Evolutionary conservation across 2,113 vertebrate species (phyloP).

Genomic region (Paedocypris sp.): DNA sequence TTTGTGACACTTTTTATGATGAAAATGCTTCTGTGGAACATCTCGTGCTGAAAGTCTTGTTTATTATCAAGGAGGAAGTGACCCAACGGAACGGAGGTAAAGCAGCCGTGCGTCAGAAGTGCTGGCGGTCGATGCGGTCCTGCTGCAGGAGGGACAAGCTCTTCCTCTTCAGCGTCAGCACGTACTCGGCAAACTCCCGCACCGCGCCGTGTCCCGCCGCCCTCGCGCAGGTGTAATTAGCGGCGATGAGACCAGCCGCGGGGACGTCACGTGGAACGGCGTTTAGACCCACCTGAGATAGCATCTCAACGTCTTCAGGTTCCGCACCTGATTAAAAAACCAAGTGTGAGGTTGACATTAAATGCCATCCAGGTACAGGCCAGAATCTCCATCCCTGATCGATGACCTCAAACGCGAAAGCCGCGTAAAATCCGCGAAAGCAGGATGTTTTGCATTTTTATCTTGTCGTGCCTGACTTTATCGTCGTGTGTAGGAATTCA

Average conservation of each 20-base stretch:
- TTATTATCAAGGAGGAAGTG: too few relatives aligned
- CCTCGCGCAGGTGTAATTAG: slow-evolving; percentile 67
- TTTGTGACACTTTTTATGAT: too few relatives aligned
- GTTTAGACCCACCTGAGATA: slow-evolving; percentile 71
- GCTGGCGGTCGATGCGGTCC: slow-evolving; percentile 28
- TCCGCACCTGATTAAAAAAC: neutral
- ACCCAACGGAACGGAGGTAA: neutral
- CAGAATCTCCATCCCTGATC: too few relatives aligned
- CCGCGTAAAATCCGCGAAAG: too few relatives aligned
- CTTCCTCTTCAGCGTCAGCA: slow-evolving; percentile 67
- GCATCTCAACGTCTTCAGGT: slow-evolving; percentile 60
- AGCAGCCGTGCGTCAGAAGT: neutral
- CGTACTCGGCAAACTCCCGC: slow-evolving; percentile 76
- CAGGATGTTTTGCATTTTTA: too few relatives aligned
- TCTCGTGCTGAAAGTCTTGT: too few relatives aligned
- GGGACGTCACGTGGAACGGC: slow-evolving; percentile 67
- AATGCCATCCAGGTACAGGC: too few relatives aligned
- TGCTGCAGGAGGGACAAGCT: slow-evolving; percentile 44
- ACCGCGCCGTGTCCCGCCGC: slow-evolving; percentile 66
- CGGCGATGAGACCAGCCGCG: slow-evolving; percentile 55
- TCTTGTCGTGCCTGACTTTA: too few relatives aligned
- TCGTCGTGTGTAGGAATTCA: too few relatives aligned
- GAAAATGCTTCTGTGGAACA: too few relatives aligned
- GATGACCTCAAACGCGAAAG: too few relatives aligned
- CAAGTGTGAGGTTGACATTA: too few relatives aligned